Percentiles rank a stretch among this genome's conserved stretches.
These are phyloP conservation scores for Anseranas semipalmata DNA, from an alignment of 2,113 vertebrate species.

Conservation along the genomic window DNA sequence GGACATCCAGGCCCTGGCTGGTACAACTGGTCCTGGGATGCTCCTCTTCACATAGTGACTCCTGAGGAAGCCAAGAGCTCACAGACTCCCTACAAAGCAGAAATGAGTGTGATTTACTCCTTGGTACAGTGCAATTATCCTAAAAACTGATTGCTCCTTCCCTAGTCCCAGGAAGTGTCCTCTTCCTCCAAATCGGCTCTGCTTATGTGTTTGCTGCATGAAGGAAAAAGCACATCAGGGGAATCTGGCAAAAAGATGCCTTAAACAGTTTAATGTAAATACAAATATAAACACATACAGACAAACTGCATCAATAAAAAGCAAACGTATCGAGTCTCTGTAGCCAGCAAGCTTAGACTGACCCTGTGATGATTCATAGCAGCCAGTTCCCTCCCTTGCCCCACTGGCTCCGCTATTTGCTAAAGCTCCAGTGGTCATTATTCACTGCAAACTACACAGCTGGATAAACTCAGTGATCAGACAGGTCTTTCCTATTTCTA, in stretches of 20 bases:
- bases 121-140: background rate
- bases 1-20: background rate
- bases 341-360: background rate
- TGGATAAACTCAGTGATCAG: constrained; percentile 61
- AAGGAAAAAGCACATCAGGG: background rate
- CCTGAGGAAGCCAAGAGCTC: background rate
- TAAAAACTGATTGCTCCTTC: background rate
- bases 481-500: constrained; percentile 52
- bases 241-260: background rate
- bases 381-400: background rate
- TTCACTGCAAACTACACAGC: constrained; percentile 48
- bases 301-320: background rate
- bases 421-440: constrained; percentile 37
- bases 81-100: background rate
- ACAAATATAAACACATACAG: background rate
- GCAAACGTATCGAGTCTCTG: background rate
- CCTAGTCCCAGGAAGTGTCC: background rate
- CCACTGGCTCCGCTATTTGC: background rate
- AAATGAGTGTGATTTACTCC: background rate
- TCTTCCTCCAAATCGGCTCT: background rate
- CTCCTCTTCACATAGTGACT: background rate
- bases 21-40: background rate
- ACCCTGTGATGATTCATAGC: constrained; percentile 1
- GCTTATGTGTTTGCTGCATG: background rate
- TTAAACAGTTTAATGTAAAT: background rate